These are phyloP conservation scores for Blastomussa wellsi DNA, from an alignment of 92 coral and sea anemone species.

Conservation along the genomic window DNA sequence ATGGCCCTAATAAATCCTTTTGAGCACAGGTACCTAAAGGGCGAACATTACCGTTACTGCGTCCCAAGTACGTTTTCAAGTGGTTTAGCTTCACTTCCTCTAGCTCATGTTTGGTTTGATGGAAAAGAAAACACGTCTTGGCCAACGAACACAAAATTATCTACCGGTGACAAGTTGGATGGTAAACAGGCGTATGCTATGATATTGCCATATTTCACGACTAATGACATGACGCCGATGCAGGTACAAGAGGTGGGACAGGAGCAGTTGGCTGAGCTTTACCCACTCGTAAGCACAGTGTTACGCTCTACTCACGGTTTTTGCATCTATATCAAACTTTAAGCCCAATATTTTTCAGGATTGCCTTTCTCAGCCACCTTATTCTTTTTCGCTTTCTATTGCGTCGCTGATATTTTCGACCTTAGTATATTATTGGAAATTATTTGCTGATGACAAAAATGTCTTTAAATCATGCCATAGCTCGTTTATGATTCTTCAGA, in stretches of 20 bases:
- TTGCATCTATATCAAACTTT: too few relatives aligned
- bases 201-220: slow-evolving; percentile 89
- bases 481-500: neutral
- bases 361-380: too few relatives aligned
- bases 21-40: slow-evolving; percentile 66
- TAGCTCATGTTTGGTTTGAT: slow-evolving; percentile 77
- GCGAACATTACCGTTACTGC: slow-evolving; percentile 78
- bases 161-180: slow-evolving; percentile 64
- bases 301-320: too few relatives aligned
- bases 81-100: slow-evolving; percentile 79
- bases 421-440: too few relatives aligned
- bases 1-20: neutral
- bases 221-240: slow-evolving; percentile 79
- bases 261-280: slow-evolving; percentile 67
- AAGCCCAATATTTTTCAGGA: neutral
- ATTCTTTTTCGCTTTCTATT: too few relatives aligned
- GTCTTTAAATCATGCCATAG: neutral
- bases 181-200: slow-evolving; percentile 72
- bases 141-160: slow-evolving; percentile 81
- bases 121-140: slow-evolving; percentile 66
- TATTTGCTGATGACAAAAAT: too few relatives aligned
- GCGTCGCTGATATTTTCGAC: too few relatives aligned
- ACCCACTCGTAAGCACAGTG: slow-evolving; percentile 72
- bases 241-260: slow-evolving; percentile 72
- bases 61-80: slow-evolving; percentile 85